Base-by-base conservation (phyloP, 2,888 invertebrate genomes). In the Frankliniella intonsa region DNA sequence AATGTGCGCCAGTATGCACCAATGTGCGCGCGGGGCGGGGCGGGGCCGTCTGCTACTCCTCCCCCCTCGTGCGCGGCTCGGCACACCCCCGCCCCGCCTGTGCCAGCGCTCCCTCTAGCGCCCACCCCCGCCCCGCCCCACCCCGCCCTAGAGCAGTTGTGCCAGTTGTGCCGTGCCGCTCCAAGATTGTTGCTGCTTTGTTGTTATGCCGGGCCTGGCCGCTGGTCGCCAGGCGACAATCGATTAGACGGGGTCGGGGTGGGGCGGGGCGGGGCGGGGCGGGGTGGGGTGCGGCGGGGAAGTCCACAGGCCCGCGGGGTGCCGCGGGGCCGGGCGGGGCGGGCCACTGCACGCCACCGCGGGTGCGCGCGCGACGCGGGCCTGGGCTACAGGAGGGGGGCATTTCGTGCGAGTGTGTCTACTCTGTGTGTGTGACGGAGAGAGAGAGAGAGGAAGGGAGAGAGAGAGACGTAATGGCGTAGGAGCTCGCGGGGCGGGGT, bases 181-280 rank as follows among this genome's bases (percentile, higher is more conserved):
- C 14, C 9, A 17, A 69, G 69, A 69, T 69, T 69, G 69, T 69
- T 69, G 69, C 69, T 22, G 55, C 55, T 12, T 55, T 55, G 69
- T 69, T 69, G 69, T 69, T 69, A 19, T 55, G 55, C 19, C 55
- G 55, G 55, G 17, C 14, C 38, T 38, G 38, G 55, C 55, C 55
- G 55, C 12, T 22, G 69, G 69, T 69, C 69, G 69, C 69, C 69
- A 69, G 10, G 69, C 22, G 69, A 69, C 69, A 22, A 69, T 69
- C 69, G 69, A 69, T 69, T 69, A 69, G 69, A 10, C 69, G 69
- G 12, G 38, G 22, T n/a, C 69, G 69, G 19, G 69, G 69, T 22
- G 69, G n/a, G 69, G 69, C 22, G 69, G 55, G 55, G 55, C 7
- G 55, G 3, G 3, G 17, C 9, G 17, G 17, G 55, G 55, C 2